Evolutionary conservation across 2,797 vertebrate genomes (phyloP).

Genomic region (Gymnocypris eckloni): DNA sequence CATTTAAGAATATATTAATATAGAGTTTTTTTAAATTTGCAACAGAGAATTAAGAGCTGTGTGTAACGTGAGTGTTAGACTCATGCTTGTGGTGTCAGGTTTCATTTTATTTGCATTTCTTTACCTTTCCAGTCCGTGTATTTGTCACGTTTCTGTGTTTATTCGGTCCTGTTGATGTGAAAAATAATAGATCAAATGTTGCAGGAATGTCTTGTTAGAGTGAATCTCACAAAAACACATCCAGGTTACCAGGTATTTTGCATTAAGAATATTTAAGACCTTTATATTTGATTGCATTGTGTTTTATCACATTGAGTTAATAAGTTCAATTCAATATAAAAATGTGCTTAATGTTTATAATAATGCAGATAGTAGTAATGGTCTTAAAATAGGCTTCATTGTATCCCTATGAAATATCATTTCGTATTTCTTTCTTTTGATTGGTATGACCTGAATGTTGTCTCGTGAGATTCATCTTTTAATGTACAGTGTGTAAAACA

Average conservation of each 20-base stretch:
- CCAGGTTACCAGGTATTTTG: not conserved
- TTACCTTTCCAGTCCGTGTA: constrained; percentile 32
- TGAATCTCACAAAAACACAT: not conserved
- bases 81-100: constrained; percentile 63
- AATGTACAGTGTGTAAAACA: constrained; percentile 40
- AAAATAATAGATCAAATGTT: not conserved
- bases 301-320: not conserved
- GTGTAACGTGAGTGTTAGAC: constrained; percentile 56
- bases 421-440: not conserved
- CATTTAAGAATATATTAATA: constrained; percentile 67
- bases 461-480: constrained; percentile 24
- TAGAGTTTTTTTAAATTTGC: constrained; percentile 62
- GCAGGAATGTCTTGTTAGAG: constrained; percentile 20
- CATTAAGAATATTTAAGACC: not conserved
- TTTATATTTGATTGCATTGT: not conserved
- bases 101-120: constrained; percentile 45
- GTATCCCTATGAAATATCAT: not conserved
- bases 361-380: no score
- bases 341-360: not conserved
- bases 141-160: constrained; percentile 34
- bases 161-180: constrained; percentile 8
- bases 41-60: constrained; percentile 61
- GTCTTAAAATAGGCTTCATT: not conserved
- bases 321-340: not conserved
- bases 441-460: not conserved